These are phyloP conservation scores for Deroplatys truncata DNA, from an alignment of 2,888 invertebrate genomes.

Conservation along the genomic window DNA sequence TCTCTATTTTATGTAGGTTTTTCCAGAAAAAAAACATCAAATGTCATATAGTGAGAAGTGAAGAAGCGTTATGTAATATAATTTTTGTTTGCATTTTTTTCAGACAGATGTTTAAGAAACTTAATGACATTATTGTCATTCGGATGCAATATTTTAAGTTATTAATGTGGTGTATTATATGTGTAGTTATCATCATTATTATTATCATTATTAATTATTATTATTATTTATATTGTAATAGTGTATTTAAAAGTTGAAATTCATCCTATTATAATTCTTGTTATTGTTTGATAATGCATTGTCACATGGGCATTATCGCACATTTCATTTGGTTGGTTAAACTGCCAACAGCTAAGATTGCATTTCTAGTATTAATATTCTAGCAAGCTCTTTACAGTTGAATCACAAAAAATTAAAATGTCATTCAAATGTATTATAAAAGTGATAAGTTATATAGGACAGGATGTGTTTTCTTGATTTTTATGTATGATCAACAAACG, in stretches of 20 bases:
- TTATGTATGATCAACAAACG: not conserved
- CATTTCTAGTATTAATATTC: not conserved
- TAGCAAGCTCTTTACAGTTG: not conserved
- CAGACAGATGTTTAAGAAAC: not conserved
- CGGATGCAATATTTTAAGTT: slow-evolving; percentile 11
- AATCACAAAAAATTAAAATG: not conserved
- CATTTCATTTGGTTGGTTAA: not conserved
- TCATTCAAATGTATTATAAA: not conserved
- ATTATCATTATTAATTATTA: not conserved
- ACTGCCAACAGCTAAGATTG: not conserved
- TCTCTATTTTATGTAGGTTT: not conserved
- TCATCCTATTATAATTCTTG: not conserved
- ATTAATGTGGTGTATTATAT: slow-evolving; percentile 12
- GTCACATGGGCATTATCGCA: not conserved
- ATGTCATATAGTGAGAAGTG: not conserved
- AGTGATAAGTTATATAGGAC: not conserved
- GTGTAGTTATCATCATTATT: slow-evolving; percentile 10
- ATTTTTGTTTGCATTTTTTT: slow-evolving; percentile 7
- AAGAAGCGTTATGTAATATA: not conserved
- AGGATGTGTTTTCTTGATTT: not conserved
- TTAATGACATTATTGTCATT: not conserved
- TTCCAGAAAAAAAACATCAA: not conserved
- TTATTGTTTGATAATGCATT: not conserved
- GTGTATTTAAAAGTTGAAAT: slow-evolving; percentile 8
- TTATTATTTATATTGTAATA: slow-evolving; percentile 15